Base-by-base conservation (phyloP, 2,888 invertebrate genomes). In the Xestia c-nigrum region DNA sequence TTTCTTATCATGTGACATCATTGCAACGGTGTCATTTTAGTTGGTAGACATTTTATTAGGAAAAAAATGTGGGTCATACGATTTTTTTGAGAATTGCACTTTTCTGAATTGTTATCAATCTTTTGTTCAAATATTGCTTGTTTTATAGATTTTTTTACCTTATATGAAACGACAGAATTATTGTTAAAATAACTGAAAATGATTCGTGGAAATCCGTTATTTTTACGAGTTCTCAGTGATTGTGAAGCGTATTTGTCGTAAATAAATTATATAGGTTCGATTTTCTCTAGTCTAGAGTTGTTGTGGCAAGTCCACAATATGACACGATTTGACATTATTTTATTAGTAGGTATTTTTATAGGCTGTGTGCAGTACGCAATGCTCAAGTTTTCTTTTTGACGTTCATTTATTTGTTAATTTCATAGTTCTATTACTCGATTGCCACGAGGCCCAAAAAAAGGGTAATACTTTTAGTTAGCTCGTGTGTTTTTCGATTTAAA, bases 1-100 rank as follows among this genome's bases (percentile, higher is more conserved):
- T 0, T 14, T 57, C 31, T 65, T 83, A 80, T 84, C 74, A 52
- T 47, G 59, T 84, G 81, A 76, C 57, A 31, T 74, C 74, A 84
- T 74, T 61, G 10, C 31, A 38, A 7, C 21, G 9, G 16, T 31
- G 68, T 66, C 72, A 63, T 76, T 72, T 38, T 70, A 38, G 1
- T n/a, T 5, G n/a, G 16, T 38, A 38, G 1, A 4, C 10, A 55
- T 38, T 59, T 76, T 65, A 50, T 46, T 59, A 63, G 16, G 24
- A 64, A n/a, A 6, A 70, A 55, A 21, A 24, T 43, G 19, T 71
- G 69, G 57, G 46, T 74, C 66, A 80, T 72, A 10, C 4, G 0
- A 16, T 59, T 70, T 74, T 87, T 87, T 76, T 73, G 31, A 43
- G 86, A 88, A 87, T 72, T 80, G 21, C 14, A 65, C 83, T 89